Percentiles rank a stretch among this genome's conserved stretches.
Evolutionary conservation across 2,797 vertebrate species (phyloP).

Genomic region (Pseudochromis fuscus): DNA sequence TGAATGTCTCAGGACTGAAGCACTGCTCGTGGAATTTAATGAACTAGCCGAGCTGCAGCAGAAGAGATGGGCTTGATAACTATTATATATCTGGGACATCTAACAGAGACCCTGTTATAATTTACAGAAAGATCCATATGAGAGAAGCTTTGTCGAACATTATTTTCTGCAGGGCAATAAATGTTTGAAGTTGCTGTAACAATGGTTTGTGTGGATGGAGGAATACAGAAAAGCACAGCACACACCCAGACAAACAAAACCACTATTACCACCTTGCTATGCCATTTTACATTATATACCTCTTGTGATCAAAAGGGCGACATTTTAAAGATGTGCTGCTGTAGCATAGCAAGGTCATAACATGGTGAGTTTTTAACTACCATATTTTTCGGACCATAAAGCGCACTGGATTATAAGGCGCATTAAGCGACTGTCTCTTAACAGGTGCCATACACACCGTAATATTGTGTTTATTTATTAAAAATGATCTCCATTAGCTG

Average conservation of each 20-base stretch:
- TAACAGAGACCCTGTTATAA: not conserved
- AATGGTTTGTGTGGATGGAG: not conserved
- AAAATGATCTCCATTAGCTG: too few species aligned
- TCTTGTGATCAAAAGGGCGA: too few species aligned
- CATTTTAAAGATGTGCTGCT: too few species aligned
- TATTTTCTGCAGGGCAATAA: not conserved
- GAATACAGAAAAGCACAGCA: not conserved
- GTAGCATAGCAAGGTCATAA: too few species aligned
- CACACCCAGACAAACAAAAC: not conserved
- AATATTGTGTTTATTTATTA: too few species aligned
- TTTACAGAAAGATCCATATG: not conserved
- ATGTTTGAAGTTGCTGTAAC: slow-evolving; percentile 4
- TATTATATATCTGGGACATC: slow-evolving; percentile 9
- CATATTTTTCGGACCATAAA: too few species aligned
- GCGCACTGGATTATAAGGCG: too few species aligned
- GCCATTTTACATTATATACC: too few species aligned
- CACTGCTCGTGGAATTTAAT: slow-evolving; percentile 1
- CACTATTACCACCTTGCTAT: too few species aligned
- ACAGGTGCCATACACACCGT: too few species aligned
- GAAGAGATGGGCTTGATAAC: not conserved
- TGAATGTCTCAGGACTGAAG: not conserved
- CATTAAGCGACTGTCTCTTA: too few species aligned
- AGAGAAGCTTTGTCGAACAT: not conserved
- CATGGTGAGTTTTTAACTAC: too few species aligned
- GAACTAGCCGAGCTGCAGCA: slow-evolving; percentile 13